Base-by-base conservation (phyloP, 2,888 invertebrate genomes). In the Melanotus villosus region DNA sequence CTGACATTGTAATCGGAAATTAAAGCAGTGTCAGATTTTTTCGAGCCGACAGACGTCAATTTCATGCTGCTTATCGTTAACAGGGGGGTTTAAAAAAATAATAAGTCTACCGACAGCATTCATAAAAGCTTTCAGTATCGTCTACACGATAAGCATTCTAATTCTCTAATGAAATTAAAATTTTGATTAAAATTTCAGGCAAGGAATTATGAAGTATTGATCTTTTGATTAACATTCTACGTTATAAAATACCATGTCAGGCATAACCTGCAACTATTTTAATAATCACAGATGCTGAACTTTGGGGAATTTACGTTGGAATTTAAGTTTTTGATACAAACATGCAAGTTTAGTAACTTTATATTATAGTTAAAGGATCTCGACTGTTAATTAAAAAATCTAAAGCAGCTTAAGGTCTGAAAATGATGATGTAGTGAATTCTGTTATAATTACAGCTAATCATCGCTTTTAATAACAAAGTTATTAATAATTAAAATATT, bases 231-330 rank as follows among this genome's bases (percentile, higher is more conserved):
- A 9, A 6, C 9, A 23, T 5, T 10, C 3, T 26, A 5, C 1
- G 21, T n/a, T 12, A 12, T 47, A 21, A 45, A 19, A 19, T 21
- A 45, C n/a, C 19, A 12, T n/a, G 23, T 23, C 16, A 1, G 9
- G 14, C 36, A 38, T 14, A 41, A 26, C 12, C 12, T 12, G 5
- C 47, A 47, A 47, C 47, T 47, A 47, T 45, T 45, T 45, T 45
- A 45, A 45, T 45, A 45, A 45, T 14, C 19, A 19, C n/a, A 21
- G 16, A 45, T 45, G 19, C 21, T 19, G 5, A n/a, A 19, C 19
- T 45, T 1, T 7, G 19, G 45, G n/a, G 45, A 45, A 45, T 45
- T 47, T 47, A 47, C 2, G 0, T 9, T 10, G 23, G 23, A 47
- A 26, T 23, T 23, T 26, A 47, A 47, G 12, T 36, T 36, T 6